phyloP scores from a whole-genome alignment of 2,113 vertebrate genomes.

The Hymenochirus boettgeri region DNA sequence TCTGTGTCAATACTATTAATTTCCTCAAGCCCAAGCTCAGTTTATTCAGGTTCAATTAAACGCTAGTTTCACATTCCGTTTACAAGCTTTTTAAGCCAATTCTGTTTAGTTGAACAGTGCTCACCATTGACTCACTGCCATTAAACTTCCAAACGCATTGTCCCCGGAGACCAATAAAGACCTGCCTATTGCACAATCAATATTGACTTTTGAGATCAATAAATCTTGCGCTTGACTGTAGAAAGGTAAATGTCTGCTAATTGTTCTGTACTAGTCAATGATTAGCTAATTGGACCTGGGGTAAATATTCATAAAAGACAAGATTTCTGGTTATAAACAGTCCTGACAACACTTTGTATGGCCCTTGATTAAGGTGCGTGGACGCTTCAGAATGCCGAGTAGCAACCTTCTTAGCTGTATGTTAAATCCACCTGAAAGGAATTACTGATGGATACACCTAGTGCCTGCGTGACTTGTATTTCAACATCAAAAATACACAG shows the following conservation, averaged over 20 bases:
- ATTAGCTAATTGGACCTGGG: slow-evolving; percentile 11
- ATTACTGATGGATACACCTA: too few relatives aligned
- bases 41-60: slow-evolving; percentile 37
- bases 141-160: slow-evolving; percentile 27
- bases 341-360: too few relatives aligned
- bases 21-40: not conserved
- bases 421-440: too few relatives aligned
- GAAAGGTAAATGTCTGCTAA: slow-evolving; percentile 26
- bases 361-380: too few relatives aligned
- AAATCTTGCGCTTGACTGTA: slow-evolving; percentile 24
- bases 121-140: slow-evolving; percentile 32
- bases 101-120: slow-evolving; percentile 16
- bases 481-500: too few relatives aligned
- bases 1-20: slow-evolving; percentile 35
- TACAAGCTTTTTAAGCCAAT: slow-evolving; percentile 3
- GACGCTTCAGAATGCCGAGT: too few relatives aligned
- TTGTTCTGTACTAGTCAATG: slow-evolving; percentile 27
- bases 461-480: not conserved
- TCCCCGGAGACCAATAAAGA: slow-evolving; percentile 25
- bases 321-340: slow-evolving; percentile 3
- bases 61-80: slow-evolving; percentile 20
- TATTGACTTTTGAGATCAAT: slow-evolving; percentile 40
- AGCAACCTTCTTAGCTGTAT: too few relatives aligned
- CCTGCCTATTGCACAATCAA: slow-evolving; percentile 27
- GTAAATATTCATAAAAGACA: not conserved